phyloP scores from a whole-genome alignment of 2,797 vertebrate genomes.

The Brachymystax lenok region DNA sequence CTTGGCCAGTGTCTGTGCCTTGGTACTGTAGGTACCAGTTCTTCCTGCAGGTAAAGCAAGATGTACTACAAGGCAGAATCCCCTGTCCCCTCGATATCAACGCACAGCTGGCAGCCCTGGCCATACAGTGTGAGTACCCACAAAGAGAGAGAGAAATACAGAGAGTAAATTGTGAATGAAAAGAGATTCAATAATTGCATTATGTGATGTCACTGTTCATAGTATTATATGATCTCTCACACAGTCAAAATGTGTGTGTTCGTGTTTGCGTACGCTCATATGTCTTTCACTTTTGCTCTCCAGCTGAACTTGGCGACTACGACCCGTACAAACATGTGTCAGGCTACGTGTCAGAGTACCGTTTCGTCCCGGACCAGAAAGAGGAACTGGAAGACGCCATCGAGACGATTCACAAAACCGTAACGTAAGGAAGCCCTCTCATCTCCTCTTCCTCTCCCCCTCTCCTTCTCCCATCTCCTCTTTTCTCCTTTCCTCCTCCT shows the following conservation, averaged over 20 bases:
- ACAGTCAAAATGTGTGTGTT: not conserved
- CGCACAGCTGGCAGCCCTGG: constrained; percentile 80
- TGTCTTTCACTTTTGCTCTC: constrained; percentile 9
- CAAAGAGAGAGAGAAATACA: too few relatives aligned
- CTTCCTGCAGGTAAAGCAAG: constrained; percentile 89
- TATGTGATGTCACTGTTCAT: not conserved
- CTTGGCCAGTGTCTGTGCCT: not conserved
- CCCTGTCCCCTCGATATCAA: constrained; percentile 76
- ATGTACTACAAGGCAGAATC: constrained; percentile 85
- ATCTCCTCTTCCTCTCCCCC: not conserved
- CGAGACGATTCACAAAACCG: constrained; percentile 84
- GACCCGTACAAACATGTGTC: constrained; percentile 81
- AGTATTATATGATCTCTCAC: not conserved
- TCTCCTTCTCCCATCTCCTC: not conserved
- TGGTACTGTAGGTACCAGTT: constrained; percentile 82
- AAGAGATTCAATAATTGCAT: not conserved
- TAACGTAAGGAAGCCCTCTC: constrained; percentile 76
- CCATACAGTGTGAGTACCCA: constrained; percentile 80
- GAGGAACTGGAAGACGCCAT: constrained; percentile 85
- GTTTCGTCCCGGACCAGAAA: constrained; percentile 88
- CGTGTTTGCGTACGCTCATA: not conserved
- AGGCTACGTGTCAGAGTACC: constrained; percentile 85
- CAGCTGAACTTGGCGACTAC: constrained; percentile 88
- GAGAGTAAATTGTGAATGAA: not conserved
- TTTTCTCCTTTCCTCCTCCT: not conserved